Base-by-base conservation (phyloP, 92 coral and sea anemone genomes). In the Epizoanthus stellaris region DNA sequence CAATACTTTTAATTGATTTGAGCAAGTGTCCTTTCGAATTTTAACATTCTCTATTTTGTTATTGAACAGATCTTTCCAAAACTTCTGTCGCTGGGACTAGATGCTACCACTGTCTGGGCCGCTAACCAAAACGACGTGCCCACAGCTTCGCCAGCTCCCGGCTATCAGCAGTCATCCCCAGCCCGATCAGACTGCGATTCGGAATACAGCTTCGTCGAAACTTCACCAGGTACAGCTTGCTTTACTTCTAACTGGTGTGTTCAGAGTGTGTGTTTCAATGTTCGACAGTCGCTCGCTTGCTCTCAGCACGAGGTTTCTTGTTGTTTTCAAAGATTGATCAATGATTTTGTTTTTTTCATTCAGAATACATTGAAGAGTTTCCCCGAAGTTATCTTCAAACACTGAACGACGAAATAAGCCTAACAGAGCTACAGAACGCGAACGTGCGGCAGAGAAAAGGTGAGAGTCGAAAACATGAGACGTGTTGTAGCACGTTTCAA, bases 61-160 rank as follows among this genome's bases (percentile, higher is more conserved):
- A 42, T n/a, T 5, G 43, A 68, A 15, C 49, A 75, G 66, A 57
- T 75, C 42, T 75, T 75, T 53, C 16, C 10, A 43, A 8, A 57
- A 64, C 42, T 75, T 1, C 17, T 73, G 61, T 38, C 38, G 60
- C 43, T 34, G n/a, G 70, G 39, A 12, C 43, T 30, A 0, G 67
- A 75, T 7, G 59, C 56, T 3, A 72, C 66, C 0, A 5, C 66
- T 1, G 30, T 75, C 23, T 75, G 65, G 80, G 80, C 80, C 0
- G 96, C 92, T 2, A 93, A 93, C 45, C 94, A 84, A 47, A 65
- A 80, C 0, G 59, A 23, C n/a, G 94, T 93, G 0, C 96, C 94
- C 3, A 88, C 85, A 21, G 96, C 92, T 6, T 73, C 92, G 6
- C 94, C 96, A 20, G 96, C 88, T 3, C 66, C 42, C 0, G 80